These are phyloP conservation scores for Origma solitaria DNA, from an alignment of 2,113 vertebrate genomes.

Conservation along the genomic window DNA sequence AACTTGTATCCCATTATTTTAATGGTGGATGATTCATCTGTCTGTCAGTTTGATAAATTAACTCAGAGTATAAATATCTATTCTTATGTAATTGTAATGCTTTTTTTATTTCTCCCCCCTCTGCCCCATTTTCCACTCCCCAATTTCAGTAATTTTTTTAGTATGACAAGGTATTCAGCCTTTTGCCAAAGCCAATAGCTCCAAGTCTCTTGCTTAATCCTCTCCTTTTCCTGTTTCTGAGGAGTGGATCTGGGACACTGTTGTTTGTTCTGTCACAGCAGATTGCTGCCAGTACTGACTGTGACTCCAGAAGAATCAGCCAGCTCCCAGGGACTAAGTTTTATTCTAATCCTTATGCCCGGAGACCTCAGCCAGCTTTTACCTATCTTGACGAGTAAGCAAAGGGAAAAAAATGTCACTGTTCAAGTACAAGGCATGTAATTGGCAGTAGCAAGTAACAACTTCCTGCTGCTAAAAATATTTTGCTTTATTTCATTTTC, in stretches of 20 bases:
- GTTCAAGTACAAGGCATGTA: slow-evolving; percentile 52
- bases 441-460: slow-evolving; percentile 66
- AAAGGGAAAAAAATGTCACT: slow-evolving; percentile 17
- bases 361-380: neutral
- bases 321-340: neutral
- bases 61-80: slow-evolving; percentile 43
- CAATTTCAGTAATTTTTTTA: slow-evolving; percentile 44
- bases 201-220: slow-evolving; percentile 46
- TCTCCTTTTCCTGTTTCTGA: slow-evolving; percentile 2
- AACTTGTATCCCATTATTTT: slow-evolving; percentile 9
- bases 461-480: slow-evolving; percentile 69
- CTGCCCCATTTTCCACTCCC: neutral
- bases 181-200: slow-evolving; percentile 34
- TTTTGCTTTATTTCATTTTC: slow-evolving; percentile 59
- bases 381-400: slow-evolving; percentile 54
- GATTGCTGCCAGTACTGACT: slow-evolving; percentile 19
- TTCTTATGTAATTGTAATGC: slow-evolving; percentile 32
- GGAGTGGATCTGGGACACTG: slow-evolving; percentile 27
- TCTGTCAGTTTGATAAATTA: slow-evolving; percentile 44
- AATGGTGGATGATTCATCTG: slow-evolving; percentile 20
- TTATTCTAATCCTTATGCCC: neutral
- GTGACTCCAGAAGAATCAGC: neutral
- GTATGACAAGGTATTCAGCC: slow-evolving; percentile 18
- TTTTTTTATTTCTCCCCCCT: neutral
- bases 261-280: slow-evolving; percentile 40